phyloP scores from a whole-genome alignment of 2,888 invertebrate species.

The Lymantria monacha region DNA sequence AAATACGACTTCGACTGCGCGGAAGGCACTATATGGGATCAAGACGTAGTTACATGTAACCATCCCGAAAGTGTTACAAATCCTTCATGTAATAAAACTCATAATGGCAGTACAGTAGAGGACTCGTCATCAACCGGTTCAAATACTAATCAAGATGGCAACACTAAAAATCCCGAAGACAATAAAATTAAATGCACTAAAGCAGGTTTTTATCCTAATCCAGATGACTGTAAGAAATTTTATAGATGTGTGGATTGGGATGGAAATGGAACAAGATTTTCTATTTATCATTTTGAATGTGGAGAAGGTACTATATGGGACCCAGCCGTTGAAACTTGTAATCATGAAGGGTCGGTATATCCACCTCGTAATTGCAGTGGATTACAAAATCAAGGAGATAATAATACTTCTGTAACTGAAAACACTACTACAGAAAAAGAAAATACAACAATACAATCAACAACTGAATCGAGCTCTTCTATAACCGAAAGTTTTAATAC shows the following conservation, averaged over 20 bases:
- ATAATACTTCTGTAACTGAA: slow-evolving; percentile 22
- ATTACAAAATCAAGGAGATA: slow-evolving; percentile 50
- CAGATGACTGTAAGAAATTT: slow-evolving; percentile 84
- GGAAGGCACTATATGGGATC: slow-evolving; percentile 88
- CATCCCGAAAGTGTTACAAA: slow-evolving; percentile 67
- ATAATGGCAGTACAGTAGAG: slow-evolving; percentile 21
- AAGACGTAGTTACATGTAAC: slow-evolving; percentile 71
- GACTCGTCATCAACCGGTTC: slow-evolving; percentile 10
- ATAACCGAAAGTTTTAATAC: slow-evolving; percentile 15
- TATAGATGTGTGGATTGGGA: slow-evolving; percentile 85
- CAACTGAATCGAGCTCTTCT: slow-evolving; percentile 15
- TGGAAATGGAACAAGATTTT: slow-evolving; percentile 78
- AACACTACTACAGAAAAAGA: slow-evolving; percentile 33
- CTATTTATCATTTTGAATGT: slow-evolving; percentile 85
- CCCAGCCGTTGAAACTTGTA: slow-evolving; percentile 85
- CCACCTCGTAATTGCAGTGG: slow-evolving; percentile 75
- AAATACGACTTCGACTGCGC: slow-evolving; percentile 85
- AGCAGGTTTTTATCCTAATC: slow-evolving; percentile 84
- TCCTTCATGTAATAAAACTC: slow-evolving; percentile 52
- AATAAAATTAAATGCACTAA: slow-evolving; percentile 70
- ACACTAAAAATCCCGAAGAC: slow-evolving; percentile 47
- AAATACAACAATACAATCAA: slow-evolving; percentile 29
- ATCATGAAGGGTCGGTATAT: slow-evolving; percentile 85
- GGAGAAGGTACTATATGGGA: slow-evolving; percentile 88
- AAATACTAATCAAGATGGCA: slow-evolving; percentile 31